Conservation (phyloP, 1,140 invertebrate genomes). For the Kradibia gibbosae region DNA sequence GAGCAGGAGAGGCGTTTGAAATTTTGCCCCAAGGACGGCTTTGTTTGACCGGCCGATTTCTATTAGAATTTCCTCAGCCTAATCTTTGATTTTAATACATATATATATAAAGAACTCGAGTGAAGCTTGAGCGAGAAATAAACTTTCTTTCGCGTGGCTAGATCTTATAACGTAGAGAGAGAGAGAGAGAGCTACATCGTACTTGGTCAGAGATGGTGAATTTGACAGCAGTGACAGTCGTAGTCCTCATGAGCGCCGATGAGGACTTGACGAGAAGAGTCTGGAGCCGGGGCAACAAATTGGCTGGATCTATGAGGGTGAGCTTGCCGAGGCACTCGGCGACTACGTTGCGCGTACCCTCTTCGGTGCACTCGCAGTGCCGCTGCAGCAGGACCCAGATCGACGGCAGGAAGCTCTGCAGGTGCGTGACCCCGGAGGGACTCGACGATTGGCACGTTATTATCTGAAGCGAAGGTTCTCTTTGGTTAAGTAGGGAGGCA, state of each 20-base stretch:
- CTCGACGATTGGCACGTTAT: slow-evolving; percentile 90
- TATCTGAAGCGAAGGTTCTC: slow-evolving; percentile 74
- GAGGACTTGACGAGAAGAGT: slow-evolving; percentile 80
- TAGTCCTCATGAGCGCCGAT: slow-evolving; percentile 92
- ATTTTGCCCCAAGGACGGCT: too few species aligned
- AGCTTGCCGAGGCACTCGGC: slow-evolving; percentile 98
- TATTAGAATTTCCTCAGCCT: background rate
- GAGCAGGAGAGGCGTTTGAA: slow-evolving; percentile 9
- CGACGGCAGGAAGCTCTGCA: slow-evolving; percentile 89
- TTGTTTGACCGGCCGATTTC: too few species aligned
- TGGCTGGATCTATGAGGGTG: slow-evolving; percentile 93
- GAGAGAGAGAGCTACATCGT: slow-evolving; percentile 26
- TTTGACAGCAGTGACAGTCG: slow-evolving; percentile 98
- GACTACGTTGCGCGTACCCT: slow-evolving; percentile 98
- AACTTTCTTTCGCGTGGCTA: too few species aligned
- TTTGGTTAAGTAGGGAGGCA: background rate
- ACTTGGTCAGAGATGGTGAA: slow-evolving; percentile 97
- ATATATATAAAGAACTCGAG: background rate
- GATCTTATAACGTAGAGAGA: too few species aligned
- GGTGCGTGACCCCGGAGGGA: slow-evolving; percentile 81
- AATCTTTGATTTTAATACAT: background rate
- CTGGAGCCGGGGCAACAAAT: slow-evolving; percentile 85
- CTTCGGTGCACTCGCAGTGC: slow-evolving; percentile 96
- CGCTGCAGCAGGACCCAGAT: slow-evolving; percentile 92
- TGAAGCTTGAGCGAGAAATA: background rate